Base-by-base conservation (phyloP, 1,140 invertebrate species). In the Caenorhabditis latens region DNA sequence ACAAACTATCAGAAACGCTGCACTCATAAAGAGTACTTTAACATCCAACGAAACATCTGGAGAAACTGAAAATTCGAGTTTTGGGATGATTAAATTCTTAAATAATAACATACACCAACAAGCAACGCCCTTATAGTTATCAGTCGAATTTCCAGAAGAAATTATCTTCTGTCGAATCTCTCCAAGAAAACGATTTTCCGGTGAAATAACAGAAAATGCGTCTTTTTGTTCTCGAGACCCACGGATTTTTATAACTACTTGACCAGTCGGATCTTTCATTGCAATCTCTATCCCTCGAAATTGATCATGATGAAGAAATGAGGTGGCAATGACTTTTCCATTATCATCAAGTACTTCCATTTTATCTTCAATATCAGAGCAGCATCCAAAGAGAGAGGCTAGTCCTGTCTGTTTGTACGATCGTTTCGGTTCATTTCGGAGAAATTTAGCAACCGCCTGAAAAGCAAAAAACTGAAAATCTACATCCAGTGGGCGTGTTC, bases 311-410 rank as follows among this genome's bases (percentile, higher is more conserved):
- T 79, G 71, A 4, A 79, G 71, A 50, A 79, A 79, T 48, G 71
- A 79, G 11, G 46, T 79, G 13, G 71, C 71, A 24, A 50, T 79
- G 46, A 79, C 46, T 9, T 19, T 48, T 50, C 71, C 71, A 32
- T 79, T 79, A n/a, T 79, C 71, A 79, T 79, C 71, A 3, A 79
- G 46, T 13, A 79, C 71, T 79, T 79, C 71, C 71, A 79, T 79
- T 79, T 21, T 79, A 24, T 79, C 71, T 53, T 79, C 71, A 3
- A n/a, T 79, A 50, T 79, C 71, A 48, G 71, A 79, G 24, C 71
- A 79, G n/a, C 71, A 79, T 2, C 71, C 71, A 50, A 79, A 79
- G 8, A 79, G n/a, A 50, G 71, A 79, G 13, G 71, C 71, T 13
- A 79, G 71, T 32, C 71, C 71, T 19, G 71, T 79, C 24, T 79